Evolutionary conservation across 2,113 vertebrate genomes (phyloP).

Genomic region (Sinocyclocheilus rhinocerous): DNA sequence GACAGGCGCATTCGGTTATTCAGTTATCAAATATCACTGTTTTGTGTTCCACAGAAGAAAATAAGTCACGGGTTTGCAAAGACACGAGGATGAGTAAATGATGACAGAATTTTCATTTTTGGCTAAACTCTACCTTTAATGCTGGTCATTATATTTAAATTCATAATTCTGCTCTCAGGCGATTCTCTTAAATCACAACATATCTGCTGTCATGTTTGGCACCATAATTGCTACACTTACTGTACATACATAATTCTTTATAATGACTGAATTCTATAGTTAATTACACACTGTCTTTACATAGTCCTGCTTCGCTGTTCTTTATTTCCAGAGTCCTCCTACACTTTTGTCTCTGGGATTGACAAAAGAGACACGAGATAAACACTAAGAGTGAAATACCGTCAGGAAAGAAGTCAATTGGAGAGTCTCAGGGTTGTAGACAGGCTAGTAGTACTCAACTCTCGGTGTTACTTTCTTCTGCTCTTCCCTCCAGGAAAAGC

Average conservation of each 20-base stretch:
- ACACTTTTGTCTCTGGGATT: slow-evolving; percentile 6
- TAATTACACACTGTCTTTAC: slow-evolving; percentile 5
- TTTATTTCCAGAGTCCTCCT: background rate
- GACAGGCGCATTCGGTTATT: background rate
- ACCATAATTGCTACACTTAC: background rate
- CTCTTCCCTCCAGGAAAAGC: background rate
- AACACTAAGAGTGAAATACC: slow-evolving; percentile 12
- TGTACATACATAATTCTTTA: background rate
- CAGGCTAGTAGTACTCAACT: background rate
- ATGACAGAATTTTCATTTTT: background rate
- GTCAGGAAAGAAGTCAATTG: slow-evolving; percentile 10
- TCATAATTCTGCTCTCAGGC: background rate
- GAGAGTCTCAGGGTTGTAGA: slow-evolving; percentile 15
- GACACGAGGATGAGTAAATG: background rate
- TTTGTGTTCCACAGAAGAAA: background rate
- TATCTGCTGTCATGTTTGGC: background rate
- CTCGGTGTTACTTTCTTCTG: too few species aligned
- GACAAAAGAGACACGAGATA: slow-evolving; percentile 2
- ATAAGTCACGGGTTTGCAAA: background rate
- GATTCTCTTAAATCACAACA: background rate
- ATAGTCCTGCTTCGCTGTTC: background rate
- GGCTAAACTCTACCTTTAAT: background rate
- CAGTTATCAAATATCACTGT: background rate
- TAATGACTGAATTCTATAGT: background rate
- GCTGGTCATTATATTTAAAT: background rate